Conservation (phyloP, 1,140 invertebrate genomes). For the Ericerus pela region DNA sequence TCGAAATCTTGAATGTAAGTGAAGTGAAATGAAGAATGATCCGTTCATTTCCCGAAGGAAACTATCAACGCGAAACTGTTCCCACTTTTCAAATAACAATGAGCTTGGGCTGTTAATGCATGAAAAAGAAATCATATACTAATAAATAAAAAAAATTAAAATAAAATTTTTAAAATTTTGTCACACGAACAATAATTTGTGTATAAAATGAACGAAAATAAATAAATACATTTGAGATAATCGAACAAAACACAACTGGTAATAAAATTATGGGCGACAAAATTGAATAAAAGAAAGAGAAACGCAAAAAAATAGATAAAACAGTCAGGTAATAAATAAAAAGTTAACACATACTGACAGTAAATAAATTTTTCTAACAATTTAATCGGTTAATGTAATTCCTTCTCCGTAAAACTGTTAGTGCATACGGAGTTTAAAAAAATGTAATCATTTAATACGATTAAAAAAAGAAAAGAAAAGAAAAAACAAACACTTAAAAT, state of each 20-base stretch:
- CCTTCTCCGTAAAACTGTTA: background rate
- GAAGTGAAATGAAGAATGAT: background rate
- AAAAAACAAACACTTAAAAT: slow-evolving; percentile 1
- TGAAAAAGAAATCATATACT: background rate
- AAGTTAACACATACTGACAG: background rate
- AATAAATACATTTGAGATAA: too few species aligned
- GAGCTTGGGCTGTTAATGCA: too few species aligned
- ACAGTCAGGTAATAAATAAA: background rate
- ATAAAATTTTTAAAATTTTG: background rate
- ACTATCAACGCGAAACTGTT: background rate
- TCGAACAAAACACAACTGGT: background rate
- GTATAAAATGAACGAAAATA: background rate
- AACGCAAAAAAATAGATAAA: background rate
- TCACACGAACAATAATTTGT: background rate
- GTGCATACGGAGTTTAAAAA: background rate
- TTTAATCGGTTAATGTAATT: background rate
- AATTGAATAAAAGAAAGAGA: background rate
- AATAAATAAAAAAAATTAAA: background rate
- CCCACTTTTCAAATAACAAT: background rate
- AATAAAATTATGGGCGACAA: background rate
- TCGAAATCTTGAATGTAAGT: background rate
- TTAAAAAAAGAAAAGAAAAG: background rate
- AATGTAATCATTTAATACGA: background rate
- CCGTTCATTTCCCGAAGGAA: background rate
- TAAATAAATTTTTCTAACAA: slow-evolving; percentile 1